phyloP scores from a whole-genome alignment of 2,113 vertebrate genomes.

The Candoia aspera region DNA sequence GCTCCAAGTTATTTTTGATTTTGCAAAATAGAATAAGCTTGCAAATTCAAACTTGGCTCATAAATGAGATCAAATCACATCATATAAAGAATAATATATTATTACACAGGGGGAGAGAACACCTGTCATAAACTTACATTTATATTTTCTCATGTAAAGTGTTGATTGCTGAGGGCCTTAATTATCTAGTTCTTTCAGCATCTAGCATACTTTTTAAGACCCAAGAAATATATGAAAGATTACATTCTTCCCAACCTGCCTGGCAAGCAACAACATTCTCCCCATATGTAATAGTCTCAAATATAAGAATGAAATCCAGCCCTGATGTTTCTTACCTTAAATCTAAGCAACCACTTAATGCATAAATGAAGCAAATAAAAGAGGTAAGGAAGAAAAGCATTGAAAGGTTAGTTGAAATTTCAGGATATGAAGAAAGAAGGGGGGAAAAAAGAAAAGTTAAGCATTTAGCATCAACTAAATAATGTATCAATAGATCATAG shows the following conservation, averaged over 20 bases:
- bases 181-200: slow-evolving; percentile 1
- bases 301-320: slow-evolving; percentile 78
- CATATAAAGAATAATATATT: slow-evolving; percentile 80
- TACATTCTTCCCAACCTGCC: no score
- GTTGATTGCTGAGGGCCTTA: slow-evolving; percentile 40
- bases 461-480: slow-evolving; percentile 81
- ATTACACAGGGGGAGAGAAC: slow-evolving; percentile 77
- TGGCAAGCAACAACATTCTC: slow-evolving; percentile 59
- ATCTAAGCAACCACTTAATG: slow-evolving; percentile 99
- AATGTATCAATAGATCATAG: slow-evolving; percentile 79
- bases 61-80: slow-evolving; percentile 58
- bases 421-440: slow-evolving; percentile 82
- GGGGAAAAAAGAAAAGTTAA: slow-evolving; percentile 81
- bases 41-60: slow-evolving; percentile 47
- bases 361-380: slow-evolving; percentile 89
- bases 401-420: slow-evolving; percentile 88
- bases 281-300: slow-evolving; percentile 79
- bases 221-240: neutral
- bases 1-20: slow-evolving; percentile 37
- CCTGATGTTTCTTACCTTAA: slow-evolving; percentile 97
- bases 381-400: slow-evolving; percentile 88
- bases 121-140: slow-evolving; percentile 18
- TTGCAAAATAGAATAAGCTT: slow-evolving; percentile 46
- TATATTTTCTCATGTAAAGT: slow-evolving; percentile 46
- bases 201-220: slow-evolving; percentile 24